Percentiles rank a stretch among this genome's conserved stretches.
These are phyloP conservation scores for Athalia circularis DNA, from an alignment of 2,888 invertebrate species.

Conservation along the genomic window DNA sequence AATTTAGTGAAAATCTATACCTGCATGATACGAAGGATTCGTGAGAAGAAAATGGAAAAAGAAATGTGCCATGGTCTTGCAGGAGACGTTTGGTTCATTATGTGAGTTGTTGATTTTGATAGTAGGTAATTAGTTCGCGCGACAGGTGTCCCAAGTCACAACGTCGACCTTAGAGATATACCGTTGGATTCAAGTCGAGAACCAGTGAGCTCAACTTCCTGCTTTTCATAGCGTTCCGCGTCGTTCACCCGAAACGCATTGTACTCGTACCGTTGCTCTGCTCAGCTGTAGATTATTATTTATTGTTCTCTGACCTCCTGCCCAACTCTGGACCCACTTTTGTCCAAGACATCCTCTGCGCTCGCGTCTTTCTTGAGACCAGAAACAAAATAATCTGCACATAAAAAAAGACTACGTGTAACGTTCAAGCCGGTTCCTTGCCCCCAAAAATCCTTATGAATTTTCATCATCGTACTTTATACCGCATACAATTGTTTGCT, in stretches of 20 bases:
- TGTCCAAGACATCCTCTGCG: background rate
- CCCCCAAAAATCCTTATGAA: background rate
- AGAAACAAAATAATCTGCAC: no score
- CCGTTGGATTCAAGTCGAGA: constrained; percentile 35
- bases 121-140: constrained; percentile 41
- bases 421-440: background rate
- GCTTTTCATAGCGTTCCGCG: constrained; percentile 34
- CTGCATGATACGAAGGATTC: no score
- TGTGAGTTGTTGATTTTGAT: background rate
- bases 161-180: constrained; percentile 13
- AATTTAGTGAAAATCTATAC: no score
- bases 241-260: constrained; percentile 31
- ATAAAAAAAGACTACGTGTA: no score
- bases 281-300: background rate
- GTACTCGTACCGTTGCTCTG: constrained; percentile 36
- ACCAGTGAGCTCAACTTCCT: constrained; percentile 5
- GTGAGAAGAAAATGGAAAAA: no score
- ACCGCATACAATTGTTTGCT: no score
- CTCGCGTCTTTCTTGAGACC: no score
- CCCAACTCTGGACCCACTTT: constrained; percentile 13
- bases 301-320: constrained; percentile 15
- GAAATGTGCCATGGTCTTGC: background rate
- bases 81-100: no score
- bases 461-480: background rate
- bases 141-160: constrained; percentile 21